These are phyloP conservation scores for Syritta pipiens DNA, from an alignment of 2,888 invertebrate species.

Conservation along the genomic window DNA sequence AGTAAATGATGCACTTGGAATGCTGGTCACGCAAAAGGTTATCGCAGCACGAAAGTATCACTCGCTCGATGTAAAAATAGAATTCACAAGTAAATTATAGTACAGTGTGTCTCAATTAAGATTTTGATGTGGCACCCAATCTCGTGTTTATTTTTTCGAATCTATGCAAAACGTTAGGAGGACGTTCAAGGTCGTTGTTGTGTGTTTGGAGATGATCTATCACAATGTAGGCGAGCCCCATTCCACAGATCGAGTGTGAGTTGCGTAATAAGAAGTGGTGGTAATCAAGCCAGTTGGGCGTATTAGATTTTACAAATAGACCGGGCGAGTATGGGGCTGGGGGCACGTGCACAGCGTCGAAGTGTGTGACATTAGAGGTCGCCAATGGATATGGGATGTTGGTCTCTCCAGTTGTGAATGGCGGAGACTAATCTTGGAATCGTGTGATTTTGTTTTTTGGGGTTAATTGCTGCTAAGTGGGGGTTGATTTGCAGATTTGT, in stretches of 20 bases:
- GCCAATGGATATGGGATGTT: too few relatives aligned
- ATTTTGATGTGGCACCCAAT: neutral
- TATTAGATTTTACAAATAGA: conserved; percentile 30
- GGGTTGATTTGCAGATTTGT: too few relatives aligned
- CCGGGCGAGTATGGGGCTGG: neutral
- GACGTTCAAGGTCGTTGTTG: conserved; percentile 49
- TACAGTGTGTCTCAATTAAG: neutral
- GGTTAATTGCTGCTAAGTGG: too few relatives aligned
- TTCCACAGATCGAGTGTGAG: conserved; percentile 7
- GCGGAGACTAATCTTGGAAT: too few relatives aligned
- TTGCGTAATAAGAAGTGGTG: conserved; percentile 16
- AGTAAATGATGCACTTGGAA: neutral
- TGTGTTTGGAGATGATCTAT: neutral
- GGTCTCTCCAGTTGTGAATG: too few relatives aligned
- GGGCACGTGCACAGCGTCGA: neutral
- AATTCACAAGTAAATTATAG: neutral
- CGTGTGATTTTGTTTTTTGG: too few relatives aligned
- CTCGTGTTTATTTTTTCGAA: too few relatives aligned
- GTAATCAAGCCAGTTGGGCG: neutral
- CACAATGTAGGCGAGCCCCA: conserved; percentile 14
- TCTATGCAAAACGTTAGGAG: conserved; percentile 15
- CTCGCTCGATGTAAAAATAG: neutral
- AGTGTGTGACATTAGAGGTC: neutral
- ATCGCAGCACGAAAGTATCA: neutral
- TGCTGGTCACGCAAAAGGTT: neutral